phyloP scores from a whole-genome alignment of 2,797 vertebrate genomes.

The Tympanoctomys barrerae region DNA sequence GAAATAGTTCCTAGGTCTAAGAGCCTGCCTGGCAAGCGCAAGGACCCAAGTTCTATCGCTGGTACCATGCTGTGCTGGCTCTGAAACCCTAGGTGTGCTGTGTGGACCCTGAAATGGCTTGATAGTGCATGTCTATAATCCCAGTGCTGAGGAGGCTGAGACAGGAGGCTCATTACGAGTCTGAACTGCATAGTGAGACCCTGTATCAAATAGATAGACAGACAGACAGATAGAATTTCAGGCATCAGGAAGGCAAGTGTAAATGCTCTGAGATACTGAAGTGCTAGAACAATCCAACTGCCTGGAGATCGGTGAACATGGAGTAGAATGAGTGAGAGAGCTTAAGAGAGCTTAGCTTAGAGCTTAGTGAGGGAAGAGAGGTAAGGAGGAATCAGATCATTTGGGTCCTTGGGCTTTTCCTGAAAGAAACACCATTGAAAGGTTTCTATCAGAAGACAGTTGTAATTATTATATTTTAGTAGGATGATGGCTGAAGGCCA shows the following conservation, averaged over 20 bases:
- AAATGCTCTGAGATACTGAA: neutral
- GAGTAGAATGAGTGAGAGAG: neutral
- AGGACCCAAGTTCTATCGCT: too few species aligned
- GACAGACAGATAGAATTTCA: neutral
- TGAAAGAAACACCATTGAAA: neutral
- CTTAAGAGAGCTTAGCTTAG: neutral
- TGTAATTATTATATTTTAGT: neutral
- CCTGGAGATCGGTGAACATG: neutral
- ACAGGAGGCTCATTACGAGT: too few species aligned
- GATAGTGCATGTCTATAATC: too few species aligned
- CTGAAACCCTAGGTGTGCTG: too few species aligned
- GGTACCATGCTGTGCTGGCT: too few species aligned
- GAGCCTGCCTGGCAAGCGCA: too few species aligned
- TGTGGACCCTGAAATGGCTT: too few species aligned
- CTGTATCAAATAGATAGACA: too few species aligned
- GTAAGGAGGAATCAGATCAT: neutral
- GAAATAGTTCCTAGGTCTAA: too few species aligned
- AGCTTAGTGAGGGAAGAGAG: neutral
- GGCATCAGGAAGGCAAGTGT: neutral
- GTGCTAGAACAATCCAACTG: neutral
- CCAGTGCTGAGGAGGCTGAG: too few species aligned
- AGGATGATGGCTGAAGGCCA: neutral
- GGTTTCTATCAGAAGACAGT: neutral
- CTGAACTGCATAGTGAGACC: too few species aligned
- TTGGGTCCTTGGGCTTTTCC: neutral